Evolutionary conservation across 2,888 invertebrate species (phyloP), one percentile per base, ranked within the genome.

Genomic region (Acheta domesticus): DNA sequence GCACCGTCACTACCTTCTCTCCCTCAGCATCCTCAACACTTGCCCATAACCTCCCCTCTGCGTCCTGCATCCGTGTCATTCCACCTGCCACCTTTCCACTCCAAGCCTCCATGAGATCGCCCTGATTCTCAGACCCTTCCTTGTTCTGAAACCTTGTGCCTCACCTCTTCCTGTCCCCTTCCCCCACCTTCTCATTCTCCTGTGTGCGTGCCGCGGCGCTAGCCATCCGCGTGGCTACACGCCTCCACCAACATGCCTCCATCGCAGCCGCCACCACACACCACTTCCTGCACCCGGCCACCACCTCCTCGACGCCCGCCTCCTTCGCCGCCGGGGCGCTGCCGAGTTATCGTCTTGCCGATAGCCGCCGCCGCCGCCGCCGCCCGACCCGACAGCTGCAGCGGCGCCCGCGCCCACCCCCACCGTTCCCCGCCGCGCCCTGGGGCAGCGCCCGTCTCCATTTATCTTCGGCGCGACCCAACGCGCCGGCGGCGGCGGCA

Each of bases 71-170:
- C 81, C 82, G 82, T 82, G 82, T 81, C 76, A 77, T 73, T 77
- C 82, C 80, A 81, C 83, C 85, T 86, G 85, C 85, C 81, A 81
- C 83, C 83, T 82, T 83, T 84, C 76, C 62, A 11, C 62, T 11
- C 76, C 49, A 14, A 1, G n/a, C 48, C n/a, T 12, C 79, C 49
- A n/a, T 19, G 2, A 75, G 76, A 73, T n/a, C 78, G 76, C 23
- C 75, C 74, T 75, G 73, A 79, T 77, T 73, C 78, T 79, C 80
- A 77, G 81, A 82, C 77, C 79, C 79, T 80, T 79, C 80, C 79
- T 79, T 74, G 20, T 21, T 19, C 78, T 49, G 48, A 74, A 75
- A 77, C 79, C 48, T 80, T 48, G n/a, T 48, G 73, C 74, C 21
- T 79, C 79, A 36, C 5, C 23, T 23, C 23, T 23, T 8, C 36